A percentile compares a stretch with the other conserved stretches of the same genome.
phyloP scores from a whole-genome alignment of 2,113 vertebrate genomes.

The Amphiprion percula region DNA sequence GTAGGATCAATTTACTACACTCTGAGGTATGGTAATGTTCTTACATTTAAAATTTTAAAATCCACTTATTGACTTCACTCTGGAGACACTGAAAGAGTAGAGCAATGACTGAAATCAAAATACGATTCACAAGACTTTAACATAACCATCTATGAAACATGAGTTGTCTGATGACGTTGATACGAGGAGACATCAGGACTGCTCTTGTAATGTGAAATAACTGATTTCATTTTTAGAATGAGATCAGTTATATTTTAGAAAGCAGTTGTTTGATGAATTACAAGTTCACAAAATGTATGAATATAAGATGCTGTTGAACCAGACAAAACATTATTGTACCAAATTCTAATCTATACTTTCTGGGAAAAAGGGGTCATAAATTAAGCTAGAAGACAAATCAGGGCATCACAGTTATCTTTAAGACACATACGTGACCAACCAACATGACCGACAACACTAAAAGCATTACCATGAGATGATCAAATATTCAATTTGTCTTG shows the following conservation, averaged over 20 bases:
- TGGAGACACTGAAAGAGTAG: background rate
- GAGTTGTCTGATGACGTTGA: constrained; percentile 1
- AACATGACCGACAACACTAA: too few relatives aligned
- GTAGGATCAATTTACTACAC: background rate
- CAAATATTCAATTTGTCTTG: too few relatives aligned
- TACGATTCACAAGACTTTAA: constrained; percentile 10
- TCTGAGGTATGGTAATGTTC: background rate
- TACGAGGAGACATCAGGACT: background rate
- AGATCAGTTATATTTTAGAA: background rate
- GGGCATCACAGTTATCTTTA: too few relatives aligned
- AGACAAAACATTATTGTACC: too few relatives aligned
- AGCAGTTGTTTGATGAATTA: background rate
- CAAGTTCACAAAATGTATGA: background rate
- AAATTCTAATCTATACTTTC: too few relatives aligned
- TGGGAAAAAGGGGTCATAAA: too few relatives aligned
- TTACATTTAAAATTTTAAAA: background rate
- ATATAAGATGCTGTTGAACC: too few relatives aligned
- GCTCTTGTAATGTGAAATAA: background rate
- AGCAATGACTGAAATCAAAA: background rate
- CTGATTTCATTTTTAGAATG: background rate
- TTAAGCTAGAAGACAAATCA: too few relatives aligned
- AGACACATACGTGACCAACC: too few relatives aligned
- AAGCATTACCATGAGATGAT: too few relatives aligned
- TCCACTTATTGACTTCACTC: background rate
- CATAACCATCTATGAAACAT: constrained; percentile 9